These are phyloP conservation scores for Pemphigus obesinymphae DNA, from an alignment of 1,140 invertebrate species.

Conservation along the genomic window DNA sequence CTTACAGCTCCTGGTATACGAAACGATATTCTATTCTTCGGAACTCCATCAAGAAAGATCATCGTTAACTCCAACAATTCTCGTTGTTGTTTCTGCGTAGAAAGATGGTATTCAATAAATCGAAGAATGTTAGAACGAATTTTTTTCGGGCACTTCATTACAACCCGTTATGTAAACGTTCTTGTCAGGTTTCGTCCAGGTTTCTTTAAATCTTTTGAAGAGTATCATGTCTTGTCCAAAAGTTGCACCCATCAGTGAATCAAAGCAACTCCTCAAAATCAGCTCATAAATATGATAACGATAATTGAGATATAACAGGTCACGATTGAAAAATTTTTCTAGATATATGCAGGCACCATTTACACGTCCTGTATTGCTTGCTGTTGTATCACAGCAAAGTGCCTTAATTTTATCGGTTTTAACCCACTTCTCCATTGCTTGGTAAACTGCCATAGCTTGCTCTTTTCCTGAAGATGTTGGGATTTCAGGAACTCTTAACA, in stretches of 20 bases:
- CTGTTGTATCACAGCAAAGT: constrained; percentile 43
- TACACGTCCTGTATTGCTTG: constrained; percentile 34
- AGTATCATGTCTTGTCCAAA: constrained; percentile 39
- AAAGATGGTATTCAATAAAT: constrained; percentile 20
- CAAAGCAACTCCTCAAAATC: constrained; percentile 26
- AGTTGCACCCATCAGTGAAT: constrained; percentile 17
- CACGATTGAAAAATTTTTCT: constrained; percentile 39
- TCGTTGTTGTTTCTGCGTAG: constrained; percentile 40
- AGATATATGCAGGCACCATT: constrained; percentile 42
- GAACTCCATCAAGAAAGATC: constrained; percentile 7
- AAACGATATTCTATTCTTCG: background rate
- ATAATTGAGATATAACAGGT: constrained; percentile 41
- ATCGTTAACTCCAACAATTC: constrained; percentile 45
- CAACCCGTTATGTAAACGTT: constrained; percentile 45
- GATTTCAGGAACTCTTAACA: constrained; percentile 8
- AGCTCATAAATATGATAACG: constrained; percentile 45
- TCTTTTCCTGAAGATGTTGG: constrained; percentile 11
- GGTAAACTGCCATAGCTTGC: background rate
- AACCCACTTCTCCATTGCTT: constrained; percentile 8
- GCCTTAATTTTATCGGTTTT: constrained; percentile 41
- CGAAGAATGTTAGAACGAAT: constrained; percentile 13
- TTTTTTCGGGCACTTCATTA: constrained; percentile 6
- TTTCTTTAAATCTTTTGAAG: constrained; percentile 40
- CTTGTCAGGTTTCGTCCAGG: constrained; percentile 8
- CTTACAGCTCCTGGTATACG: background rate